A percentile compares a stretch with the other conserved stretches of the same genome.
phyloP scores from a whole-genome alignment of 1,140 invertebrate species.

The Drosophila aff. region DNA sequence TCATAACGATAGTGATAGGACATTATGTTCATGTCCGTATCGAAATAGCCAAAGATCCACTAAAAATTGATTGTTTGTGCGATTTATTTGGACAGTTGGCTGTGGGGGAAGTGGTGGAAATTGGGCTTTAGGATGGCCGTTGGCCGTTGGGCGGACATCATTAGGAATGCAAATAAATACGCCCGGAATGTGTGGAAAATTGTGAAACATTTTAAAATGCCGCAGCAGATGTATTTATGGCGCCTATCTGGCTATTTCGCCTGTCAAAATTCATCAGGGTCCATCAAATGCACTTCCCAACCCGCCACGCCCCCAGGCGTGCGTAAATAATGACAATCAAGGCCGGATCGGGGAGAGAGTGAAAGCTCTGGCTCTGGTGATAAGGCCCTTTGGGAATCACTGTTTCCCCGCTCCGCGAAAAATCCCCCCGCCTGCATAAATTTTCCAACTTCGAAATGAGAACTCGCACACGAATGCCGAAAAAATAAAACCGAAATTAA shows the following conservation, averaged over 20 bases:
- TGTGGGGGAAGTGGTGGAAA: background rate
- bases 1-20: constrained; percentile 37
- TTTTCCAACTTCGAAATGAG: constrained; percentile 44
- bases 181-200: constrained; percentile 34
- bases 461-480: constrained; percentile 51
- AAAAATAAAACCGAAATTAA: constrained; percentile 70
- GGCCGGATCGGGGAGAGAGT: constrained; percentile 44
- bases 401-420: constrained; percentile 5
- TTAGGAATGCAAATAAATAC: constrained; percentile 72
- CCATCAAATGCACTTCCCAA: constrained; percentile 56
- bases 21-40: constrained; percentile 49
- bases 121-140: background rate
- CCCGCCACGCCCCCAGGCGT: constrained; percentile 33
- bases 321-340: constrained; percentile 71
- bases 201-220: constrained; percentile 46
- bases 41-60: constrained; percentile 9
- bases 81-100: constrained; percentile 34
- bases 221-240: constrained; percentile 50
- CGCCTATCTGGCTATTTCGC: constrained; percentile 11
- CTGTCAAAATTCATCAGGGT: constrained; percentile 72
- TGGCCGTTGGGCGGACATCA: constrained; percentile 43
- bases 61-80: constrained; percentile 52
- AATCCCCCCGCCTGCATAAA: constrained; percentile 52
- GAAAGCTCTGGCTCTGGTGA: constrained; percentile 63
- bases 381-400: constrained; percentile 41